Base-by-base conservation (phyloP, 1,140 invertebrate genomes). In the Meteorus sp. region DNA sequence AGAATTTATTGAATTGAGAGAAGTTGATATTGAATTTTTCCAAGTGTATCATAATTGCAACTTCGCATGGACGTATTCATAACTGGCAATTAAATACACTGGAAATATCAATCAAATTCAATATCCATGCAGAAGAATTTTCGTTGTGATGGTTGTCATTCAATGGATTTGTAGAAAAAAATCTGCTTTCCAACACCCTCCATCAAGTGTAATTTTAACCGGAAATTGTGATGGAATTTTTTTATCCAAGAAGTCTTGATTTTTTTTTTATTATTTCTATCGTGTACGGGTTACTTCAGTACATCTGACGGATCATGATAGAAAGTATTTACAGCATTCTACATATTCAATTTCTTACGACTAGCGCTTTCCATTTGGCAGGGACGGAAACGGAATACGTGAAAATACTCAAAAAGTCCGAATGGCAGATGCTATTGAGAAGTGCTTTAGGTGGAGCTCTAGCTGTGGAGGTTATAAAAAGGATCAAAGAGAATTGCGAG, bases 341-440 rank as follows among this genome's bases (percentile, higher is more conserved):
- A 74, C 70, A 41, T 76, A 75, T 61, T 70, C 69, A 4, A 66
- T 68, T 59, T 66, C 70, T 0, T 71, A 73, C 53, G 56, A 73
- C 47, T 72, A 66, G 69, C 50, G 66, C 29, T 73, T 75, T 62
- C 74, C 74, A 44, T 75, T 74, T 56, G 74, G 70, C 17, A 70
- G 60, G 61, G 64, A 61, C 50, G 67, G 64, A 23, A 56, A 66
- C 33, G 66, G 62, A 56, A 66, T 69, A 59, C 43, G 51, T 39
- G 56, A 67, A 50, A 59, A 64, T 48, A 67, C 53, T 48, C 17
- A 29, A 19, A 59, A 51, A 52, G 35, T 51, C 29, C 11, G 11
- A 9, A 22, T 27, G 22, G 35, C 5, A 2, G 19, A 57, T 48
- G 33, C 44, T 3, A 27, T 50, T 5, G 19, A 9, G 27, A 29